Base-by-base conservation (phyloP, 2,797 vertebrate genomes). In the Sebastolobus alascanus region DNA sequence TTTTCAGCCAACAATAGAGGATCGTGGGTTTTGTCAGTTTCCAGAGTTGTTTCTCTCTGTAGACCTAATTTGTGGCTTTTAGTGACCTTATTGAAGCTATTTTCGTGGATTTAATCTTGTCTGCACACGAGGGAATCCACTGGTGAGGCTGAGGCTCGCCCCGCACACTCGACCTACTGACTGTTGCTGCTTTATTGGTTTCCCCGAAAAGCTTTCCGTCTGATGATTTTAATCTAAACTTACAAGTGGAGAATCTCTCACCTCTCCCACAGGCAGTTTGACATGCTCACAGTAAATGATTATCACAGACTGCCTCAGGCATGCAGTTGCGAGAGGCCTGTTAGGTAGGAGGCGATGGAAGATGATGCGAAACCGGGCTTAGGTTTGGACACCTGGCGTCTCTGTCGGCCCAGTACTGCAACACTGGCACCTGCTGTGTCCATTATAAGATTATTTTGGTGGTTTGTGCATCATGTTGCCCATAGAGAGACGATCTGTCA, bases 181-280 rank as follows among this genome's bases (percentile, higher is more conserved):
- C 65, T 80, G 70, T 68, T 71, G 12, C 43, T 52, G 33, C 76
- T 79, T 80, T 80, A 85, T 84, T 73, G 75, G 71, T 72, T 79
- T 66, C 60, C 37, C 35, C 18, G 20, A 50, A 71, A 56, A 65
- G 68, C 75, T 66, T 2, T 46, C 54, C 2, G 13, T 63, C 38
- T 73, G 81, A 84, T 79, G 52, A 73, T 81, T 87, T 87, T 75
- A 84, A 84, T 89, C 77, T 74, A 46, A 79, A 77, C 50, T 55
- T 67, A 67, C 38, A 59, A 73, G 35, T 35, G 38, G 73, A 65
- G 82, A 88, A 35, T 77, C 68, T 83, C 63, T 76, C 38, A 29
- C 20, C 29, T 78, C 58, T 68, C 52, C 40, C 31, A 16, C 68
- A 31, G 73, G 73, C 76, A 50, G 35, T 59, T 68, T 63, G 67